Percentiles rank a stretch among this genome's conserved stretches.
Conservation (phyloP, 1,140 invertebrate species). For the Neoseiulus cucumeris region DNA sequence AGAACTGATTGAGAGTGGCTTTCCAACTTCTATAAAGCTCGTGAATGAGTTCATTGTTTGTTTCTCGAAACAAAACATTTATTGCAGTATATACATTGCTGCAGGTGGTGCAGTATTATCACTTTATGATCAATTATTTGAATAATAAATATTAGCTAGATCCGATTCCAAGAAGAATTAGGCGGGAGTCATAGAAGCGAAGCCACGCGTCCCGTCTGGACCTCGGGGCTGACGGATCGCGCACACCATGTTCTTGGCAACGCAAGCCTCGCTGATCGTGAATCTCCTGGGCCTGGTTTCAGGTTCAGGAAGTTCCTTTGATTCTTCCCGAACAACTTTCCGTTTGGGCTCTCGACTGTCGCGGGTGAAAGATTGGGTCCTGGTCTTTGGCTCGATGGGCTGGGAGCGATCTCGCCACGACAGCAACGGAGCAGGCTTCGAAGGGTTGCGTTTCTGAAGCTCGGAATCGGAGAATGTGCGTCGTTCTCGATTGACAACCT, state of each 20-base stretch:
- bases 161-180: neutral
- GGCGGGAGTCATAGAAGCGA: slow-evolving; percentile 25
- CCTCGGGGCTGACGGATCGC: slow-evolving; percentile 55
- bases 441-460: neutral
- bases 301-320: slow-evolving; percentile 27
- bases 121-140: too few species aligned
- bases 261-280: slow-evolving; percentile 48
- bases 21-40: too few species aligned
- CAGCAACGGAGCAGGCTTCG: neutral
- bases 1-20: too few species aligned
- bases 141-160: too few species aligned
- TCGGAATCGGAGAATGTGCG: slow-evolving; percentile 14
- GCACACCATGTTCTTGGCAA: slow-evolving; percentile 34
- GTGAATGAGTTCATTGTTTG: too few species aligned
- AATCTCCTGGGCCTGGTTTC: slow-evolving; percentile 46
- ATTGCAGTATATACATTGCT: too few species aligned
- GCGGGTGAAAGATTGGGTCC: slow-evolving; percentile 59
- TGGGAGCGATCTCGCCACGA: slow-evolving; percentile 30
- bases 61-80: too few species aligned
- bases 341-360: slow-evolving; percentile 63
- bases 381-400: slow-evolving; percentile 67
- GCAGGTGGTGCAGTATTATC: too few species aligned
- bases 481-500: slow-evolving; percentile 16
- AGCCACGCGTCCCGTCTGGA: slow-evolving; percentile 61
- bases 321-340: slow-evolving; percentile 67